Conservation (phyloP, 2,113 vertebrate genomes). For the Neofelis nebulosa region DNA sequence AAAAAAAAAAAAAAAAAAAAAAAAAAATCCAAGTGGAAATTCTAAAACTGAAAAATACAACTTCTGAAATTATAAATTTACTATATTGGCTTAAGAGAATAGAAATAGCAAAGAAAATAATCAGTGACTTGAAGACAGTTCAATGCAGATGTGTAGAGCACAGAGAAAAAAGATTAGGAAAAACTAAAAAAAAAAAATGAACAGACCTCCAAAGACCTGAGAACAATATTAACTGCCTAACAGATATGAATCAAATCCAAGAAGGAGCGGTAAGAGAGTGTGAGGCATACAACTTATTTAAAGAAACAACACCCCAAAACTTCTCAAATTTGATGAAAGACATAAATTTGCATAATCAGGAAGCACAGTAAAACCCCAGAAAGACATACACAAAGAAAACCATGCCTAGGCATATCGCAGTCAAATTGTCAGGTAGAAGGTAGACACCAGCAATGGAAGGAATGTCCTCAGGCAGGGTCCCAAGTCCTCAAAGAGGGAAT, state of each 20-base stretch:
- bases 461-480: neutral
- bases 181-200: neutral
- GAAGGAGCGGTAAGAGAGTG: neutral
- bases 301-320: neutral
- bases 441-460: neutral
- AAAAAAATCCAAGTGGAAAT: neutral
- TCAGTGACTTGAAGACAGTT: neutral
- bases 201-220: neutral
- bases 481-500: neutral
- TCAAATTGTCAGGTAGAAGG: neutral
- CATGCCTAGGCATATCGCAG: neutral
- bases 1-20: neutral
- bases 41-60: neutral
- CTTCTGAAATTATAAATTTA: neutral
- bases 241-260: neutral
- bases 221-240: neutral
- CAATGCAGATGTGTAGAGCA: neutral
- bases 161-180: neutral
- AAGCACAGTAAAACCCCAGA: neutral
- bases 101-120: neutral
- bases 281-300: neutral
- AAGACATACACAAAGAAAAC: neutral
- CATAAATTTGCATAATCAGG: neutral
- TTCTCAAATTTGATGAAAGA: neutral
- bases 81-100: neutral